Conservation (phyloP, 2,888 invertebrate genomes). For the Philaethria dido region DNA sequence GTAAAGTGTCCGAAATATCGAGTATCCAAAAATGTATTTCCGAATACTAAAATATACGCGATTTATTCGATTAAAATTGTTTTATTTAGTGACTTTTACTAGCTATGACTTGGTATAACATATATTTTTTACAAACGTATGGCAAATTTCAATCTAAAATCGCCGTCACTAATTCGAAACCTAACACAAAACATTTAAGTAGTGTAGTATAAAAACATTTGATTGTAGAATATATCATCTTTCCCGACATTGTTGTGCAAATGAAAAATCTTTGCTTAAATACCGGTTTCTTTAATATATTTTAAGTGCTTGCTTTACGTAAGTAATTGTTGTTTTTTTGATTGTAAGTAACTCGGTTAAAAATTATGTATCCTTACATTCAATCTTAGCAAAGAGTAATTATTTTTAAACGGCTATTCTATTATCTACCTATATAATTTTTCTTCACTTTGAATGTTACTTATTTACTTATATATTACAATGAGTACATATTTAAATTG, state of each 20-base stretch:
- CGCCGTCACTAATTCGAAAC: too few relatives aligned
- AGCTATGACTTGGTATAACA: too few relatives aligned
- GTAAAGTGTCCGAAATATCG: too few relatives aligned
- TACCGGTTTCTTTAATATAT: conserved; percentile 9
- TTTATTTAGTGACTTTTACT: too few relatives aligned
- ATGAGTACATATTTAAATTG: background rate
- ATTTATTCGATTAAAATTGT: too few relatives aligned
- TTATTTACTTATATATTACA: background rate
- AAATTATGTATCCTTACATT: background rate
- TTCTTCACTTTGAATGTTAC: too few relatives aligned
- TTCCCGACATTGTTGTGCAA: conserved; percentile 3
- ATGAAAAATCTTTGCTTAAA: background rate
- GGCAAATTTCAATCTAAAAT: too few relatives aligned
- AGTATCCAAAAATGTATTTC: too few relatives aligned
- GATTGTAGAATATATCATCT: background rate
- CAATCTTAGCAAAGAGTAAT: background rate
- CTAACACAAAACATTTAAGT: too few relatives aligned
- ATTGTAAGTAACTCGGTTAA: background rate
- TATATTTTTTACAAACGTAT: too few relatives aligned
- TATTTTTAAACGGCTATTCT: background rate
- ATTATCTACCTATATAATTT: background rate
- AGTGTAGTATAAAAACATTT: too few relatives aligned
- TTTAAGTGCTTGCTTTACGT: background rate
- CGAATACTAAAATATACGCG: too few relatives aligned
- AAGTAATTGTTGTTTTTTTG: background rate